A percentile compares a stretch with the other conserved stretches of the same genome.
Evolutionary conservation across 2,113 vertebrate genomes (phyloP).

Genomic region (Suncus etruscus): DNA sequence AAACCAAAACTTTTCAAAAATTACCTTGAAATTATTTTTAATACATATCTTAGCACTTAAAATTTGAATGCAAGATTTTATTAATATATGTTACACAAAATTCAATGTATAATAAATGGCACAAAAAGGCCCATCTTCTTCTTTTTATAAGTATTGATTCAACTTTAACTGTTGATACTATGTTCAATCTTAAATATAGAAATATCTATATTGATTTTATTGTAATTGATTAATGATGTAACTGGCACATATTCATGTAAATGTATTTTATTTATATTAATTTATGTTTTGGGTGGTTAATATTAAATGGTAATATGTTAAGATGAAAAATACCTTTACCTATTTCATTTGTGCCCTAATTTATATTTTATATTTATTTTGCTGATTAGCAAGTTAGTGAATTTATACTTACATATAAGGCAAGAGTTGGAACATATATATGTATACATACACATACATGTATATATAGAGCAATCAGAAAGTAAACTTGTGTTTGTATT

Average conservation of each 20-base stretch:
- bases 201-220: slow-evolving; percentile 27
- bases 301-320: slow-evolving; percentile 26
- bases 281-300: background rate
- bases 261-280: slow-evolving; percentile 22
- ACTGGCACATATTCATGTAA: slow-evolving; percentile 2
- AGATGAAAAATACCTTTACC: background rate
- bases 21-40: slow-evolving; percentile 16
- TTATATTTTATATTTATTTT: slow-evolving; percentile 46
- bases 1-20: slow-evolving; percentile 44
- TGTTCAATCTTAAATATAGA: slow-evolving; percentile 24
- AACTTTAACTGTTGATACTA: background rate
- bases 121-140: background rate
- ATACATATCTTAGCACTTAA: slow-evolving; percentile 63
- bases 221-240: slow-evolving; percentile 21
- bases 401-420: background rate
- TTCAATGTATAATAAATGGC: background rate
- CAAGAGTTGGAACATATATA: background rate
- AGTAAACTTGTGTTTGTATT: background rate
- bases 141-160: background rate
- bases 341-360: background rate
- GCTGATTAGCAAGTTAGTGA: slow-evolving; percentile 7
- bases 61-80: slow-evolving; percentile 44
- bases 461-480: background rate
- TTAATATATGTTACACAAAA: background rate
- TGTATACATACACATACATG: background rate